Evolutionary conservation across 1,140 invertebrate species (phyloP).

Genomic region (Drosophila repleta): DNA sequence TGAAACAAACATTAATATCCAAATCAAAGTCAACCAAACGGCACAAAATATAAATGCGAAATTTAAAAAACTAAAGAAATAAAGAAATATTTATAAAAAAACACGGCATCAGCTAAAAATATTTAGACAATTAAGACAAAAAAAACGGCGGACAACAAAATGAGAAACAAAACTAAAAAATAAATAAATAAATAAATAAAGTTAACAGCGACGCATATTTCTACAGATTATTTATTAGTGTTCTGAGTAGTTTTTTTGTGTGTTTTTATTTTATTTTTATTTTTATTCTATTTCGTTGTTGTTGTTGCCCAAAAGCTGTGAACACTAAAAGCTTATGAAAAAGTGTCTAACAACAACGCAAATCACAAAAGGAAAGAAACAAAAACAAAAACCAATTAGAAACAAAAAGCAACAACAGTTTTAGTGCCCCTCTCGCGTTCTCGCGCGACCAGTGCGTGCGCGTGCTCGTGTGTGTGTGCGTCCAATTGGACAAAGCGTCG

Average conservation of each 20-base stretch:
- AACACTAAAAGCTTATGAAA: conserved; percentile 36
- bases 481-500: conserved; percentile 23
- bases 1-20: conserved; percentile 14
- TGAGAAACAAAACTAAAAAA: conserved; percentile 9
- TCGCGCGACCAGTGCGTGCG: not conserved
- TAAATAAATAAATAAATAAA: conserved; percentile 44
- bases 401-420: conserved; percentile 48
- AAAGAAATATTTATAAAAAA: no score
- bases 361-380: conserved; percentile 21
- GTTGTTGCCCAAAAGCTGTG: conserved; percentile 31
- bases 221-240: conserved; percentile 40
- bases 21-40: conserved; percentile 18
- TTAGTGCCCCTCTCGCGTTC: not conserved
- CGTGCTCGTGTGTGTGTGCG: conserved; percentile 14
- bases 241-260: conserved; percentile 27
- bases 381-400: conserved; percentile 35
- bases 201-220: conserved; percentile 37
- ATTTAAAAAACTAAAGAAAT: not conserved
- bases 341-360: conserved; percentile 31
- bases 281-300: not conserved
- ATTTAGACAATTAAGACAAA: conserved; percentile 3
- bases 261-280: conserved; percentile 7
- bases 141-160: conserved; percentile 9
- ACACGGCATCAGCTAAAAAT: not conserved
- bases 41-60: conserved; percentile 19